Percentiles rank a stretch among this genome's conserved stretches.
These are phyloP conservation scores for Amorpha juglandis DNA, from an alignment of 2,888 invertebrate genomes.

Conservation along the genomic window DNA sequence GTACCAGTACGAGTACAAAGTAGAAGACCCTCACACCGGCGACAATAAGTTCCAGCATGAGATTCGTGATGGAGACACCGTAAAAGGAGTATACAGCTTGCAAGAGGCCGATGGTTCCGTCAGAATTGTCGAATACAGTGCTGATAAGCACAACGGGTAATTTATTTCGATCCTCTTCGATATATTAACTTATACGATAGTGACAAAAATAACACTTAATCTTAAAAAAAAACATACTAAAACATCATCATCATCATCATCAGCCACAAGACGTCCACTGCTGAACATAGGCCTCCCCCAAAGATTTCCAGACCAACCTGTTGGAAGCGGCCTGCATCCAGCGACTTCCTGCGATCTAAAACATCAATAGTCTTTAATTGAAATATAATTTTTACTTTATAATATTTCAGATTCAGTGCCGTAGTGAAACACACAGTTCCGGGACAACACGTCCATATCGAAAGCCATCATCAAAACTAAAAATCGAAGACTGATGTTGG, in stretches of 20 bases:
- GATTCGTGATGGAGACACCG: slow-evolving; percentile 85
- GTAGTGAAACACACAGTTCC: slow-evolving; percentile 83
- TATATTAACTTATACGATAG: not conserved
- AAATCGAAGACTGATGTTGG: slow-evolving; percentile 47
- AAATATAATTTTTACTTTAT: slow-evolving; percentile 28
- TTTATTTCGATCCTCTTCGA: not conserved
- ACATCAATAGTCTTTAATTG: not conserved
- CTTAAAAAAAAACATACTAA: too few species aligned
- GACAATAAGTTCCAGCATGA: slow-evolving; percentile 86
- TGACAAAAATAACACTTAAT: not conserved
- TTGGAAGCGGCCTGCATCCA: too few species aligned
- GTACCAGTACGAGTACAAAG: slow-evolving; percentile 85
- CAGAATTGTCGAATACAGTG: slow-evolving; percentile 85
- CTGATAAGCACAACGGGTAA: slow-evolving; percentile 84
- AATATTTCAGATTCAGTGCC: slow-evolving; percentile 82
- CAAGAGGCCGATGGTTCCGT: slow-evolving; percentile 85
- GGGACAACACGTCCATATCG: slow-evolving; percentile 68
- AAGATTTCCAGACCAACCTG: too few species aligned
- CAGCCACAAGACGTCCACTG: too few species aligned
- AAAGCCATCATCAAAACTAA: slow-evolving; percentile 69
- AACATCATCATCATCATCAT: too few species aligned
- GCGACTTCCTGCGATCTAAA: not conserved
- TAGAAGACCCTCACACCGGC: slow-evolving; percentile 85
- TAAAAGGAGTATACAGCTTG: slow-evolving; percentile 86
- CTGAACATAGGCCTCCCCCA: too few species aligned